These are phyloP conservation scores for Palythoa grandis DNA, from an alignment of 92 coral and sea anemone genomes.

Conservation along the genomic window DNA sequence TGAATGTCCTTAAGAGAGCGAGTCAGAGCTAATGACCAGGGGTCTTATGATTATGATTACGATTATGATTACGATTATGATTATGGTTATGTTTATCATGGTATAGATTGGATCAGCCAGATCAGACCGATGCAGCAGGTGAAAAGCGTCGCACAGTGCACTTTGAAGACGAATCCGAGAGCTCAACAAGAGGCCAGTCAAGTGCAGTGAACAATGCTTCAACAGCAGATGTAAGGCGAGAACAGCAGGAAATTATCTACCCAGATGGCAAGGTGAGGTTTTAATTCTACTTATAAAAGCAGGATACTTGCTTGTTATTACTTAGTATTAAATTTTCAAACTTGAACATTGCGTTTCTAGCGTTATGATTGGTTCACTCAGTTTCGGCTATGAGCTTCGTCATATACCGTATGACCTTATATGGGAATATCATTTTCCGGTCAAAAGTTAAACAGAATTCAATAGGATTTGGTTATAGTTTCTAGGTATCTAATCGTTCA, in stretches of 20 bases:
- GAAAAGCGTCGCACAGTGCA: constrained; percentile 29
- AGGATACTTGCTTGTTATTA: neutral
- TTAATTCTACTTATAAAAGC: neutral
- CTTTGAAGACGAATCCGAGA: constrained; percentile 3
- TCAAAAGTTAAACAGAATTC: too few species aligned
- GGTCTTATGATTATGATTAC: neutral
- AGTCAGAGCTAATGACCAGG: too few species aligned
- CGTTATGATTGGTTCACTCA: too few species aligned
- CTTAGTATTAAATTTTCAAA: too few species aligned
- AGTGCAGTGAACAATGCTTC: neutral
- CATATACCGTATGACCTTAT: too few species aligned
- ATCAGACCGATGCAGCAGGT: constrained; percentile 17
- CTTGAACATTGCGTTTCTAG: too few species aligned
- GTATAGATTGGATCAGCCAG: constrained; percentile 1
- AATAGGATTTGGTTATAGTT: too few species aligned
- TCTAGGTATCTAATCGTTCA: too few species aligned
- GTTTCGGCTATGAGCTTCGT: too few species aligned
- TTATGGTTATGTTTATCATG: neutral
- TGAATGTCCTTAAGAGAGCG: too few species aligned
- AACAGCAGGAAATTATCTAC: constrained; percentile 28
- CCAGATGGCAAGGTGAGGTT: constrained; percentile 35
- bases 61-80: too few species aligned
- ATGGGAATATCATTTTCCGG: too few species aligned
- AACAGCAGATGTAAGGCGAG: constrained; percentile 16
- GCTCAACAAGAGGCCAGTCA: constrained; percentile 15